phyloP scores from a whole-genome alignment of 2,888 invertebrate genomes.

The Drosophila cognata region DNA sequence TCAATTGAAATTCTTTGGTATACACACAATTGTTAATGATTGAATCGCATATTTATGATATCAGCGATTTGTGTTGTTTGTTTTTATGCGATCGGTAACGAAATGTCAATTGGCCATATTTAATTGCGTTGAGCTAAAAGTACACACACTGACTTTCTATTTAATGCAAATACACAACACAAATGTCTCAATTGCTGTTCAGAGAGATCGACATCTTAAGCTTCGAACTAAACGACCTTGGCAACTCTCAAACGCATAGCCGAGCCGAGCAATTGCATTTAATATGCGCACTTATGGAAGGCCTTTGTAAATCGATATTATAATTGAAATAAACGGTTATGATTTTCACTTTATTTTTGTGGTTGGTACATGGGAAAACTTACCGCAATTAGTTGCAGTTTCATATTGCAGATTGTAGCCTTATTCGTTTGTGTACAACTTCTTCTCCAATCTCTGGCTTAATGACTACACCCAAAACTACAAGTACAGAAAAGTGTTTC shows the following conservation, averaged over 20 bases:
- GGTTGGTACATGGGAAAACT: constrained; percentile 54
- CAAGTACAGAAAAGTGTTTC: constrained; percentile 32
- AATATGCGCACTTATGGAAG: constrained; percentile 20
- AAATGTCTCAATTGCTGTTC: constrained; percentile 41
- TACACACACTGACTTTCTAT: constrained; percentile 65
- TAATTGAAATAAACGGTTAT: neutral
- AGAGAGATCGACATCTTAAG: constrained; percentile 48
- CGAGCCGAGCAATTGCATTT: constrained; percentile 22
- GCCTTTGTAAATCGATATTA: constrained; percentile 12
- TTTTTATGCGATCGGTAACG: constrained; percentile 30
- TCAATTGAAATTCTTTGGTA: constrained; percentile 65
- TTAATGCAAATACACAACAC: constrained; percentile 65
- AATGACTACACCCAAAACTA: constrained; percentile 35
- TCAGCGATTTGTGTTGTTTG: constrained; percentile 30
- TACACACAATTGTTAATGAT: constrained; percentile 63
- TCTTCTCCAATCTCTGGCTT: constrained; percentile 40
- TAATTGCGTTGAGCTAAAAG: constrained; percentile 61
- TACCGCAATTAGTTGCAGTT: constrained; percentile 74
- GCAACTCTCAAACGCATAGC: constrained; percentile 25
- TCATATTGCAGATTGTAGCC: constrained; percentile 47
- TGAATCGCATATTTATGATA: constrained; percentile 65
- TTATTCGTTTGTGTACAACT: constrained; percentile 40
- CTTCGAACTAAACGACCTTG: constrained; percentile 67
- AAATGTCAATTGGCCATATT: constrained; percentile 68
- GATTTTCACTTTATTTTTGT: constrained; percentile 2